phyloP scores from a whole-genome alignment of 2,113 vertebrate genomes.

The Sander vitreus region DNA sequence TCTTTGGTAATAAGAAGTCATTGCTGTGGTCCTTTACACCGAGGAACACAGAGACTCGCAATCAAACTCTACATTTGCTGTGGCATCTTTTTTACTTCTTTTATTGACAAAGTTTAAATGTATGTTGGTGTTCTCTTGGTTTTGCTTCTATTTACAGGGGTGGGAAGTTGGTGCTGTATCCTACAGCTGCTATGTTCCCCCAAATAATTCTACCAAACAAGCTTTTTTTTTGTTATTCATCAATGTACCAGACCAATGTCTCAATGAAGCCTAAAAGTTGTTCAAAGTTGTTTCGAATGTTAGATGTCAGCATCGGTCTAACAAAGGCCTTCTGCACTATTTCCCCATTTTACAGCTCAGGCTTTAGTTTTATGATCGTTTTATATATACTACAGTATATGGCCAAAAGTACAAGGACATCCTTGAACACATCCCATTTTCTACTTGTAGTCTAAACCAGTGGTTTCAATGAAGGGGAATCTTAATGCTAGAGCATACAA shows the following conservation, averaged over 20 bases:
- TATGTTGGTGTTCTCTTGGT: neutral
- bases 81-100: conserved; percentile 18
- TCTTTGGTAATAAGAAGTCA: conserved; percentile 52
- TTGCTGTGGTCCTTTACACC: conserved; percentile 14
- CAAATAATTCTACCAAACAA: neutral
- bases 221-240: neutral
- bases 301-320: neutral
- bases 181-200: neutral
- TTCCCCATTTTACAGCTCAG: neutral
- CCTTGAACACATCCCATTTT: neutral
- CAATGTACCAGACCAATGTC: neutral
- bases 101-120: conserved; percentile 8
- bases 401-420: neutral
- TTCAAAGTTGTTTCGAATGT: neutral
- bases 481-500: neutral
- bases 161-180: neutral
- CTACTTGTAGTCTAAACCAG: neutral
- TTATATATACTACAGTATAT: too few species aligned
- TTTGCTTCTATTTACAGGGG: neutral
- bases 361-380: neutral
- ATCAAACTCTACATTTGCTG: neutral
- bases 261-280: neutral
- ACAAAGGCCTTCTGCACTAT: neutral
- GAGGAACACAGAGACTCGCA: neutral
- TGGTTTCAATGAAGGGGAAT: neutral